A percentile compares a stretch with the other conserved stretches of the same genome.
These are phyloP conservation scores for Bombus vancouverensis DNA, from an alignment of 1,140 invertebrate genomes.

Conservation along the genomic window DNA sequence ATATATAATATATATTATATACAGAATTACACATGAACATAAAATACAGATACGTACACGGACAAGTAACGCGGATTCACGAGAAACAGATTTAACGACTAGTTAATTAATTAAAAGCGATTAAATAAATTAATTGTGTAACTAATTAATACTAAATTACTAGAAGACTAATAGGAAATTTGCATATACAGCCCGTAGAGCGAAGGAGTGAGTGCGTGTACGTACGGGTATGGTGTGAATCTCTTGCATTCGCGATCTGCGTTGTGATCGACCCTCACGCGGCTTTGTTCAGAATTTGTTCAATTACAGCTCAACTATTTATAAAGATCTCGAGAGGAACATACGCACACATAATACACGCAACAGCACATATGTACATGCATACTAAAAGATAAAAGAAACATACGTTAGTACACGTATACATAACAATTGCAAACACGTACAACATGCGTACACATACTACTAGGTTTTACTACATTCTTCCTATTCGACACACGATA, in stretches of 20 bases:
- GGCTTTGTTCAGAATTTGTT: conserved; percentile 57
- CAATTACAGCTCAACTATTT: conserved; percentile 54
- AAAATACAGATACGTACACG: conserved; percentile 27
- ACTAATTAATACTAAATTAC: conserved; percentile 77
- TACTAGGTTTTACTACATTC: conserved; percentile 43
- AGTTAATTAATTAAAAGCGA: conserved; percentile 71
- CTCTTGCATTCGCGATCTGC: conserved; percentile 38
- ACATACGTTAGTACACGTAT: neutral
- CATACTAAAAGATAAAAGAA: neutral
- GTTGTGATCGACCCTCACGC: conserved; percentile 44
- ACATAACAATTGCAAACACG: conserved; percentile 10
- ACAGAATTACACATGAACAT: neutral
- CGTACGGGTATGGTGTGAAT: conserved; percentile 55
- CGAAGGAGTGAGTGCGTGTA: conserved; percentile 72
- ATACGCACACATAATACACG: conserved; percentile 31
- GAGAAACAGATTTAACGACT: conserved; percentile 72
- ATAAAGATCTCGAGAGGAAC: conserved; percentile 51
- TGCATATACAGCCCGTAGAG: conserved; percentile 75
- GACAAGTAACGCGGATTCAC: conserved; percentile 64
- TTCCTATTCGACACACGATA: conserved; percentile 50
- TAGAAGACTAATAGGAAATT: conserved; percentile 75
- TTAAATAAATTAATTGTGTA: conserved; percentile 75
- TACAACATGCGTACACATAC: conserved; percentile 20
- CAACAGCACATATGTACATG: conserved; percentile 28
- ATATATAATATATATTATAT: neutral